Evolutionary conservation across 2,888 invertebrate species (phyloP), one percentile per base, ranked within the genome.

Genomic region (Cataglyphis livida): DNA sequence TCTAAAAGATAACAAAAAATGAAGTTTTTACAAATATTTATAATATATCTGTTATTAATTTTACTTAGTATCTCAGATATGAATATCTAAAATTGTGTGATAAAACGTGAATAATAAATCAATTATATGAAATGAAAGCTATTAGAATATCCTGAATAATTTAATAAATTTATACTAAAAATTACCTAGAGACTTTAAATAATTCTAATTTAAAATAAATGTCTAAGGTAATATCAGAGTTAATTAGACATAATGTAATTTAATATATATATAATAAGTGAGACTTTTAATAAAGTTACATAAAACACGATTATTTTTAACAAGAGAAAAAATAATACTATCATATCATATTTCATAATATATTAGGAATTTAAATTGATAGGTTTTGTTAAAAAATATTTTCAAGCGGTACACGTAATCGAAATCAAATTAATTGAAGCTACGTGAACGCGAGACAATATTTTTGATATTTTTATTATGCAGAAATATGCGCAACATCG

Each of bases 391-490:
- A 57, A 66, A 78, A 66, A 54, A 78, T 81, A 61, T 75, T 65
- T 78, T n/a, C 54, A 68, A 78, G 15, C 66, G 68, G 12, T 4
- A 51, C 61, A 57, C 76, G 82, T 61, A 32, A 75, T 66, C 59
- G 65, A 65, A 82, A 68, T 62, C 51, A 61, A 76, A 66, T 21
- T 62, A 48, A 68, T 68, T 62, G 54, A 44, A 54, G 15, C 61
- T 68, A 59, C 66, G 41, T 78, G 76, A 6, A 57, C 3, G 25
- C 61, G 54, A 28, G 61, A 62, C 41, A 73, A 51, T 54, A 62
- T 54, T 81, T 81, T 73, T 44, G 21, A 28, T 74, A 68, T 51
- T 74, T 83, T 68, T 81, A 73, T 75, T 73, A 68, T 59, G 65
- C 78, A 57, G 25, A 73, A 66, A 59, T 61, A 51, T 51, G 32